Evolutionary conservation across 53 echinoderm and acorn worm genomes (phyloP).

Genomic region (Glandiceps talaboti): DNA sequence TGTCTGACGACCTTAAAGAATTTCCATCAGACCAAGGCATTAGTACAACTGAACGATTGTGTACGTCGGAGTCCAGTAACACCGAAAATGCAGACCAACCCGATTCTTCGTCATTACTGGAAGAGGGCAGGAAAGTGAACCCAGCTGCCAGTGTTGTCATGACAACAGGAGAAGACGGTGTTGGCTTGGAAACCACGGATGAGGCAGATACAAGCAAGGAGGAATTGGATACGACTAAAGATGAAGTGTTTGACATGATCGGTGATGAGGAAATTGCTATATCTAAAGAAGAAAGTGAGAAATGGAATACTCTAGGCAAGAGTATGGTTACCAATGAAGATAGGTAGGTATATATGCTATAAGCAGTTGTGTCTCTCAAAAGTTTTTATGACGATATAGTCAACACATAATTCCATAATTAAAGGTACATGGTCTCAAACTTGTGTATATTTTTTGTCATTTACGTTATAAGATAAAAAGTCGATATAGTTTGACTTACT

Average conservation of each 20-base stretch:
- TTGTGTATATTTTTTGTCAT: no score
- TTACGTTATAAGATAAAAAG: no score
- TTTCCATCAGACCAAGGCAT: neutral
- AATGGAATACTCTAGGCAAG: neutral
- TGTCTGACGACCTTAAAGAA: neutral
- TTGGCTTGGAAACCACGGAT: neutral
- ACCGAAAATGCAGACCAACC: neutral
- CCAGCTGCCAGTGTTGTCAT: neutral
- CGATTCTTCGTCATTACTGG: neutral
- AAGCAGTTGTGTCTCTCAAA: no score
- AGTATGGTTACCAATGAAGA: neutral
- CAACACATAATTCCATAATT: no score
- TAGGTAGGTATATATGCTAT: no score
- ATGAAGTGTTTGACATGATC: constrained; percentile 76
- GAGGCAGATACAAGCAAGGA: constrained; percentile 22
- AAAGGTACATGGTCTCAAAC: no score
- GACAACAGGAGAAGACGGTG: neutral
- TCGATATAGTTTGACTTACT: no score
- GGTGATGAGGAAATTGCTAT: constrained; percentile 69
- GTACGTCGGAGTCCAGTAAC: neutral
- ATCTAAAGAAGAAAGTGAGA: neutral
- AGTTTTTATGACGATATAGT: no score
- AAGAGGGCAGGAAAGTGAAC: neutral
- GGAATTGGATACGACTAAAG: constrained; percentile 11
- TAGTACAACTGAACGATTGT: neutral